Evolutionary conservation across 2,888 invertebrate genomes (phyloP), one percentile per base, ranked within the genome.

Genomic region (Hirudinaria manillensis): DNA sequence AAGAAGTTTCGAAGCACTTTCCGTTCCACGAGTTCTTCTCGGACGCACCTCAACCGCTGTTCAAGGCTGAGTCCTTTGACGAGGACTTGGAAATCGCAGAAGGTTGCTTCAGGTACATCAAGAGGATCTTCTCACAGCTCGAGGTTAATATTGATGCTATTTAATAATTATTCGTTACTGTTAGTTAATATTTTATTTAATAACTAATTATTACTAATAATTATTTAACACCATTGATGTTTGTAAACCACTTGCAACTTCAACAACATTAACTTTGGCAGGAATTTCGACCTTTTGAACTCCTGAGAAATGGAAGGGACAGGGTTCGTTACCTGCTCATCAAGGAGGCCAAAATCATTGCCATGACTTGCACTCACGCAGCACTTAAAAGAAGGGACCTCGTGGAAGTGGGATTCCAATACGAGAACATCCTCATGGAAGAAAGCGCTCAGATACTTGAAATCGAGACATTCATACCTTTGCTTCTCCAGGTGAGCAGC

Each of bases 321-420:
- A 88, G 99, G 70, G 94, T 97, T 0, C 93, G 96, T 82, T 99
- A 99, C 86, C 87, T 99, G 76, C 87, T 99, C 74, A 97, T 99
- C 0, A 95, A 96, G 83, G 99, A 99, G 85, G 98, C 99, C 0
- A 99, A 98, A 87, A 96, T 99, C 75, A 99, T 99, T 80, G 99
- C 99, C 0, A 99, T 99, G 99, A 99, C 99, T 0, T 99, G 99
- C 87, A 99, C 99, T 0, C 99, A 99, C 86, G 99, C 99, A 0
- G 99, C 99, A 0, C 88, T 99, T 19, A 96, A 98, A 83, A 89
- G 99, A 38, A 91, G 94, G 73, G 99, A 99, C 85, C 88, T 99
- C 3, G 98, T 99, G 0, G 93, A 94, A 83, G 90, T 95, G 86
- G 93, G 91, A 21, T 86, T 86, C 89, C 87, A 85, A 86, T 99